Conservation (phyloP, 2,797 vertebrate species). For the Prionace glauca region DNA sequence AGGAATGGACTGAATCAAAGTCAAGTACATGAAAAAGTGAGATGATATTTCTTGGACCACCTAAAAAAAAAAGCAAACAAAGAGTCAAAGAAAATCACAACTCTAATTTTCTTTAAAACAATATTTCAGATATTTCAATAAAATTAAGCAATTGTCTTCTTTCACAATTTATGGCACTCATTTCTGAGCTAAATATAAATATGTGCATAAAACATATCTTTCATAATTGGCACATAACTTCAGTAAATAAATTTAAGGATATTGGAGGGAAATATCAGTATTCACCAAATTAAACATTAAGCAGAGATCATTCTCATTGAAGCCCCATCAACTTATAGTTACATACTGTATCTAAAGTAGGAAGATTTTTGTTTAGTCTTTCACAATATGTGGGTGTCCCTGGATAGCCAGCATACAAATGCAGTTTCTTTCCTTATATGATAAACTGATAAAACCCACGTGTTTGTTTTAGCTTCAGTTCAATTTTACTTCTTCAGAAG, state of each 20-base stretch:
- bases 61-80: conserved; percentile 57
- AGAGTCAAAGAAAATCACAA: conserved; percentile 30
- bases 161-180: not conserved
- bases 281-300: not conserved
- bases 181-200: not conserved
- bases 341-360: not conserved
- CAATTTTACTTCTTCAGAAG: not conserved
- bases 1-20: conserved; percentile 71
- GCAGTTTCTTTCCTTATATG: not conserved
- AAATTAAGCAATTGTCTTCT: not conserved
- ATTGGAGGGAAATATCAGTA: not conserved
- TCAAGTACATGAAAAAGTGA: conserved; percentile 72
- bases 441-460: not conserved
- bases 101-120: not conserved
- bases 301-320: not conserved
- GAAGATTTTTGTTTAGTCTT: not conserved
- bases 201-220: not conserved
- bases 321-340: not conserved
- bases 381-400: too few species aligned
- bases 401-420: not conserved
- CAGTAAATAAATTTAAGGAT: not conserved
- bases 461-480: conserved; percentile 2
- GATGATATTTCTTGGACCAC: conserved; percentile 80
- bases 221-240: not conserved
- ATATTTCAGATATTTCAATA: not conserved